Evolutionary conservation across 2,888 invertebrate species (phyloP).

Genomic region (Tupiocoris notatus): DNA sequence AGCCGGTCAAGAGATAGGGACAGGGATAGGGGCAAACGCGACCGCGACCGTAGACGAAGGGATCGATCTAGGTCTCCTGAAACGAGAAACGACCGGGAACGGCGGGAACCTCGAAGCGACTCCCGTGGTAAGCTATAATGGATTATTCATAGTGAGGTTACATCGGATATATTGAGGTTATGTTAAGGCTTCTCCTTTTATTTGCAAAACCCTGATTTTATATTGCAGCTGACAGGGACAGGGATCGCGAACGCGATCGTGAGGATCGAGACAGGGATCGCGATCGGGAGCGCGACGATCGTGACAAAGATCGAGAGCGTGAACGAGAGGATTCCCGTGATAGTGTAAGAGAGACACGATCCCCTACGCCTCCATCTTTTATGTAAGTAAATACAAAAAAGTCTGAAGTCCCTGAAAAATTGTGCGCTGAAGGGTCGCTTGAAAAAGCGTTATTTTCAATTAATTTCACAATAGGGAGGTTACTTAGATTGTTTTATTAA

Average conservation of each 20-base stretch:
- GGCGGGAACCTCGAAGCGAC: not conserved
- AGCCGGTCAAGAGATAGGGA: conserved; percentile 29
- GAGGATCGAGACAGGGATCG: conserved; percentile 2
- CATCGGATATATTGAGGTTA: no score
- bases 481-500: no score
- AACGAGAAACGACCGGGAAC: not conserved
- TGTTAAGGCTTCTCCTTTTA: no score
- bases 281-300: conserved; percentile 12
- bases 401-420: no score
- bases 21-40: not conserved
- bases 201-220: no score
- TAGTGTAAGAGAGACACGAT: conserved; percentile 53
- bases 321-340: conserved; percentile 46
- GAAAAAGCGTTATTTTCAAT: no score
- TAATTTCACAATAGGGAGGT: no score
- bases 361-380: conserved; percentile 72
- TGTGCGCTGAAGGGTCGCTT: no score
- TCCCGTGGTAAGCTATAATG: not conserved
- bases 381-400: no score
- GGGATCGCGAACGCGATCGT: conserved; percentile 27
- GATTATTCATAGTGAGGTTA: no score
- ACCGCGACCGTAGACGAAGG: conserved; percentile 54
- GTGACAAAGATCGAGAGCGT: conserved; percentile 2
- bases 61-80: conserved; percentile 51
- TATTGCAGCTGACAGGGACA: conserved; percentile 21